Evolutionary conservation across 2,797 vertebrate species (phyloP), one percentile per base, ranked within the genome.

Genomic region (Heterohyrax brucei): DNA sequence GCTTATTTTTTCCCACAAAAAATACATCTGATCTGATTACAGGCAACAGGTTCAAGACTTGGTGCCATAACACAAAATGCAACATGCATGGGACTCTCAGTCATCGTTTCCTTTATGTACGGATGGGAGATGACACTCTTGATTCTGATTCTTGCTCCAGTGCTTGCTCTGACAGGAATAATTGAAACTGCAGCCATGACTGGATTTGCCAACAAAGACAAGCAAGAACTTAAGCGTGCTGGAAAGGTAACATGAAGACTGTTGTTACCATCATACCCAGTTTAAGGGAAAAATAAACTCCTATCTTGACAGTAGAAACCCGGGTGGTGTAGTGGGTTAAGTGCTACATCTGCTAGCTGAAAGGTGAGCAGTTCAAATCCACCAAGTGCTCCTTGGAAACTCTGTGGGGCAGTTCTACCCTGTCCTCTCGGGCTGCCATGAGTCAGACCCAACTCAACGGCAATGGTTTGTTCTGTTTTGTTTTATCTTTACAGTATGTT

Each of bases 91-190:
- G 94, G 16, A 53, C 44, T 98, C 76, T 98, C 97, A 72, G 21
- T 92, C 64, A 80, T 98, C 84, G 59, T 97, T 10, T 97, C 94
- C 87, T 96, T 98, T 83, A 79, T 95, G 3, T 95, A 87, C 4
- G 48, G 86, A 50, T 97, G 97, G 97, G 96, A 98, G 89, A 96
- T 98, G 97, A 97, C 97, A 82, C 87, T 97, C 77, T 18, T 98
- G 91, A 87, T 98, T 68, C 92, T 98, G 59, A 96, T 91, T 50
- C 79, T 93, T 39, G 81, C 87, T 24, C 96, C 96, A 66, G 28
- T 97, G 24, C 95, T 98, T 66, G 75, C 80, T 93, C 46, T 97
- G 44, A 96, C 93, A 46, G 96, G 95, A 87, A 97, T 95, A 39
- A 88, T 98, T 2, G 53, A 97, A 90, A 97, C 90, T 0, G 30